These are phyloP conservation scores for Chloroclysta siterata DNA, from an alignment of 2,888 invertebrate species.

Conservation along the genomic window DNA sequence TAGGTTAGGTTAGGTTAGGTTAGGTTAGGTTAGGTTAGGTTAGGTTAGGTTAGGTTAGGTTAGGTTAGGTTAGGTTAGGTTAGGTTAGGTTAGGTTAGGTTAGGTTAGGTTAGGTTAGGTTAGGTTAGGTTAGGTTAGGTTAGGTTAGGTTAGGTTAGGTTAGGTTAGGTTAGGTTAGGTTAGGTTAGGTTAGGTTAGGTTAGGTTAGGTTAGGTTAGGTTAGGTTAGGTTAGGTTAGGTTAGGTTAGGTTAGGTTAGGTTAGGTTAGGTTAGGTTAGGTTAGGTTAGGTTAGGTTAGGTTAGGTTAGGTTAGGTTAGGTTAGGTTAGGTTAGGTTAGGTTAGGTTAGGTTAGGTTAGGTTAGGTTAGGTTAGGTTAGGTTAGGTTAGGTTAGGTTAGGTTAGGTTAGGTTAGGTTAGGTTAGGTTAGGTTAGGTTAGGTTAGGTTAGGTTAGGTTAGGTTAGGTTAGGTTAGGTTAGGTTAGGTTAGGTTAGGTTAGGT, in stretches of 20 bases:
- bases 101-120: conserved; percentile 41
- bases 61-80: conserved; percentile 41
- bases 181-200: conserved; percentile 33
- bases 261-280: conserved; percentile 42
- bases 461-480: conserved; percentile 45
- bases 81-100: conserved; percentile 40
- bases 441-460: conserved; percentile 34
- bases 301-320: conserved; percentile 43
- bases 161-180: conserved; percentile 47
- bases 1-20: background rate
- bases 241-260: conserved; percentile 38
- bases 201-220: conserved; percentile 32
- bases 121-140: conserved; percentile 39
- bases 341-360: conserved; percentile 32
- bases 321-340: conserved; percentile 22
- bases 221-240: conserved; percentile 38
- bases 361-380: conserved; percentile 20
- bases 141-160: conserved; percentile 43
- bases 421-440: conserved; percentile 42
- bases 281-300: conserved; percentile 48
- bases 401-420: conserved; percentile 26
- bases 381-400: conserved; percentile 21
- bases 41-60: conserved; percentile 37
- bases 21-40: conserved; percentile 35
- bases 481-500: conserved; percentile 47